A percentile compares a stretch with the other conserved stretches of the same genome.
Evolutionary conservation across 1,140 invertebrate genomes (phyloP).

Genomic region (Leptopilina boulardi): DNA sequence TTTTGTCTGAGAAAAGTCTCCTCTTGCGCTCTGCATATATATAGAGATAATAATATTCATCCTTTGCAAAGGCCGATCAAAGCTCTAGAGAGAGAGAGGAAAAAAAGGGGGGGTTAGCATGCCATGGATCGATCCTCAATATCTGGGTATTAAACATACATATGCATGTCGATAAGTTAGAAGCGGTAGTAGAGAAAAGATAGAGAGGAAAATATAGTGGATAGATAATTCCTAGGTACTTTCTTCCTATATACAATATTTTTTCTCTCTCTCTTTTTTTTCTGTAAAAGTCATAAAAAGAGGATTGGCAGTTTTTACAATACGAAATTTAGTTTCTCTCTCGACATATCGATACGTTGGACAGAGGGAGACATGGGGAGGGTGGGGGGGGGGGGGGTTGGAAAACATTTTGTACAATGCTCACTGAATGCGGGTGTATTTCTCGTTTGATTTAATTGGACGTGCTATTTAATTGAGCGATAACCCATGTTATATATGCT

Average conservation of each 20-base stretch:
- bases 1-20: constrained; percentile 9
- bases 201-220: neutral
- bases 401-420: too few species aligned
- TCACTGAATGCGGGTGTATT: neutral
- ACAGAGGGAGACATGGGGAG: too few species aligned
- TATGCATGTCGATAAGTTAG: constrained; percentile 17
- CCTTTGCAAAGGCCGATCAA: constrained; percentile 15
- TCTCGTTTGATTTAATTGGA: constrained; percentile 2
- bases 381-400: too few species aligned
- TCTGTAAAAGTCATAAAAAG: neutral
- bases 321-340: neutral
- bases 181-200: neutral
- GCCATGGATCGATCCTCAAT: constrained; percentile 12
- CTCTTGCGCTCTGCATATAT: constrained; percentile 8
- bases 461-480: constrained; percentile 12
- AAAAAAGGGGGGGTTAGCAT: neutral
- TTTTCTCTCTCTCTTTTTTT: neutral
- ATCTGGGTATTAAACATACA: constrained; percentile 17
- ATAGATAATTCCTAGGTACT: constrained; percentile 13
- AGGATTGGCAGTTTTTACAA: neutral
- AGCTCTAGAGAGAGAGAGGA: neutral
- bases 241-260: neutral
- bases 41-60: constrained; percentile 18
- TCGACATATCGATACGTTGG: too few species aligned
- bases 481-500: constrained; percentile 16